A percentile compares a stretch with the other conserved stretches of the same genome.
These are phyloP conservation scores for Scyliorhinus canicula DNA, from an alignment of 2,797 vertebrate species.

Conservation along the genomic window DNA sequence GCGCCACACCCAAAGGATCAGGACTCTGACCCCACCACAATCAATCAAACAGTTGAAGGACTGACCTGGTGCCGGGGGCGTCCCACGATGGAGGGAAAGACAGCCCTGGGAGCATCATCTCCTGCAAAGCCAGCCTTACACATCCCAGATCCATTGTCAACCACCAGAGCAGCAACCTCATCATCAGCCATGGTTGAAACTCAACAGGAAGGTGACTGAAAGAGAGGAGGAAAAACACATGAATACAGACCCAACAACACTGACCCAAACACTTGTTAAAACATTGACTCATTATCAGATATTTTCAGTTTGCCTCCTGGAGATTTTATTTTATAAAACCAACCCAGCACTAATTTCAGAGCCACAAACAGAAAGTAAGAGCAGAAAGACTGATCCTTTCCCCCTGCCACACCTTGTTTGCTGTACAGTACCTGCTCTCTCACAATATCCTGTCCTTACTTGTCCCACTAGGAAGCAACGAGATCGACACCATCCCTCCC, in stretches of 20 bases:
- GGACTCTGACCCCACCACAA: too few species aligned
- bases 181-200: conserved; percentile 61
- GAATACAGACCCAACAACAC: not conserved
- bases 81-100: conserved; percentile 97
- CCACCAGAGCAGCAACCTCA: conserved; percentile 87
- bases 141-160: conserved; percentile 95
- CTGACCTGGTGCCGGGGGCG: conserved; percentile 92
- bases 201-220: not conserved
- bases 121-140: conserved; percentile 98
- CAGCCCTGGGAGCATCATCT: conserved; percentile 90
- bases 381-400: not conserved
- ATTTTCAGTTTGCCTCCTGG: not conserved
- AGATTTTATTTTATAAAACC: not conserved
- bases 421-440: not conserved
- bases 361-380: too few species aligned
- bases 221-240: not conserved
- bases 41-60: not conserved
- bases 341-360: not conserved
- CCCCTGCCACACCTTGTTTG: not conserved
- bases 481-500: not conserved
- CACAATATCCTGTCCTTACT: not conserved
- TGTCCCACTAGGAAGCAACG: not conserved
- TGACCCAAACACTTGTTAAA: not conserved
- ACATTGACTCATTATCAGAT: not conserved
- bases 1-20: not conserved